Conservation (phyloP, 2,113 vertebrate genomes). For the Pyxicephalus adspersus region DNA sequence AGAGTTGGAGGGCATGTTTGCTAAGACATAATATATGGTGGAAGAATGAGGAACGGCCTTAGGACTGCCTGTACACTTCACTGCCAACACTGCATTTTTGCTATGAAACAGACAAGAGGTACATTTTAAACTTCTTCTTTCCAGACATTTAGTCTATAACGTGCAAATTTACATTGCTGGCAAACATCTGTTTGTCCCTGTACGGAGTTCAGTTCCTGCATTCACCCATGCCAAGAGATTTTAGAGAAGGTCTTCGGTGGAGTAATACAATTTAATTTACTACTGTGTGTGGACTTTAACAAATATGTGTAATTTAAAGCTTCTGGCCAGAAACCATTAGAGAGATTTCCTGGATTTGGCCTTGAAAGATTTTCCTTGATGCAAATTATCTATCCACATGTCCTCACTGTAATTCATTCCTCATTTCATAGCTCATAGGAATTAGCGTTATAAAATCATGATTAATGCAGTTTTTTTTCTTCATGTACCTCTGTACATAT, state of each 20-base stretch:
- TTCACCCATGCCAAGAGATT: slow-evolving; percentile 36
- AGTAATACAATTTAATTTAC: slow-evolving; percentile 55
- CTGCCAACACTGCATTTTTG: too few species aligned
- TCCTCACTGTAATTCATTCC: slow-evolving; percentile 50
- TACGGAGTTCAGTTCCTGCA: slow-evolving; percentile 27
- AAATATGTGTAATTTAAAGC: slow-evolving; percentile 53
- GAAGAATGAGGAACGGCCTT: too few species aligned
- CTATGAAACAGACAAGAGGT: too few species aligned
- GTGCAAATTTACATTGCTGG: slow-evolving; percentile 1
- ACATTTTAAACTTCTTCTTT: background rate
- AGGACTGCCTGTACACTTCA: too few species aligned
- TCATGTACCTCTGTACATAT: too few species aligned
- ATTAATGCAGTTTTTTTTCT: slow-evolving; percentile 20
- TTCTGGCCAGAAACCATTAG: slow-evolving; percentile 52
- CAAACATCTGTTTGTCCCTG: slow-evolving; percentile 50
- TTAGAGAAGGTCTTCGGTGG: slow-evolving; percentile 33
- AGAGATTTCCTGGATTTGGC: slow-evolving; percentile 51
- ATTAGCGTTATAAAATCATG: slow-evolving; percentile 46
- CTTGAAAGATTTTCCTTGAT: slow-evolving; percentile 46
- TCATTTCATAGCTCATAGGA: slow-evolving; percentile 35
- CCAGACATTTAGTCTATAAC: slow-evolving; percentile 13
- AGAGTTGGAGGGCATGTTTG: too few species aligned
- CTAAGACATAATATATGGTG: too few species aligned
- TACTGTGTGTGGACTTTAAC: slow-evolving; percentile 44
- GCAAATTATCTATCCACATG: slow-evolving; percentile 49